phyloP scores from a whole-genome alignment of 2,797 vertebrate species.

The Margarornis squamiger region DNA sequence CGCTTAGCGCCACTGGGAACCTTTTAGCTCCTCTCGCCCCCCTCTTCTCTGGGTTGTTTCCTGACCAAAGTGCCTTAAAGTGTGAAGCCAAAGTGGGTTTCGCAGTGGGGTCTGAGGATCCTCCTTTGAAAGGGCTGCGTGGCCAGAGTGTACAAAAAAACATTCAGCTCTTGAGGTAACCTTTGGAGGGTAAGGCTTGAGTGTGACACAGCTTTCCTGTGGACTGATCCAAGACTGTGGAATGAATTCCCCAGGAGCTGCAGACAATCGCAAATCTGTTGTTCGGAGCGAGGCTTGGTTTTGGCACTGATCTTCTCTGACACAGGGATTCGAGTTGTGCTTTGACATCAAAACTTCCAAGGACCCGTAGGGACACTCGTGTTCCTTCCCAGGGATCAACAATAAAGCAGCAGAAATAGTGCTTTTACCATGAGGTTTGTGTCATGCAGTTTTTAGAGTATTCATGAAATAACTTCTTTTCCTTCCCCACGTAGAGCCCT shows the following conservation, averaged over 20 bases:
- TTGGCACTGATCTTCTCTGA: not conserved
- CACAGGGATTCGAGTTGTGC: not conserved
- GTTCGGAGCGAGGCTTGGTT: not conserved
- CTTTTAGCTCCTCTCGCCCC: not conserved
- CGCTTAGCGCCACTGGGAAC: fast-evolving
- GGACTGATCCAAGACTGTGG: not conserved
- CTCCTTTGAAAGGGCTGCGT: not conserved
- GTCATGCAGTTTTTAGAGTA: fast-evolving
- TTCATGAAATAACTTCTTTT: not conserved
- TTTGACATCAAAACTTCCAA: not conserved
- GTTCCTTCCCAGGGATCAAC: not conserved
- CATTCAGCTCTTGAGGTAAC: not conserved
- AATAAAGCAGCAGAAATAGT: not conserved
- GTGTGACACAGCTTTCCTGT: not conserved
- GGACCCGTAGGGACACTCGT: not conserved
- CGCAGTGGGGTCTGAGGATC: too few relatives aligned
- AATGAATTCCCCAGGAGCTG: not conserved
- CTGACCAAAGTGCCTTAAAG: not conserved
- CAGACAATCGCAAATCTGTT: not conserved
- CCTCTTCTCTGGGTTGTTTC: not conserved
- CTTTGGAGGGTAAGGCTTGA: not conserved
- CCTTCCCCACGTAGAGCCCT: not conserved
- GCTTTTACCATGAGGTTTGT: not conserved
- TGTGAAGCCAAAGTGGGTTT: not conserved
- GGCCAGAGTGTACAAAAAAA: not conserved